Base-by-base conservation (phyloP, 2,113 vertebrate species). In the Scytalopus superciliaris region DNA sequence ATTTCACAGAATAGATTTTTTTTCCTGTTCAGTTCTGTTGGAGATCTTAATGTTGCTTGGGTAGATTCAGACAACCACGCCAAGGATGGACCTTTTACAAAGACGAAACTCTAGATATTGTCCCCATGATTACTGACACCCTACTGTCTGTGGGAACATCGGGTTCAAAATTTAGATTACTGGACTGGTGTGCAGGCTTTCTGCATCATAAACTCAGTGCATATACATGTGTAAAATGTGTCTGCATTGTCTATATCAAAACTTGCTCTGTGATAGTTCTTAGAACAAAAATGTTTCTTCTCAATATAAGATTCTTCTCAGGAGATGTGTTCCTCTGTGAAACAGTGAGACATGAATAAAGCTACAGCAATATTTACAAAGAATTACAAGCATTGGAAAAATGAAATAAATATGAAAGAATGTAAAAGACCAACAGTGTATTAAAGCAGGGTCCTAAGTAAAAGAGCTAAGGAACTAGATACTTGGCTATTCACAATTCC, bases 331-430 rank as follows among this genome's bases (percentile, higher is more conserved):
- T 83, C 25, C 40, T 79, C 37, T 69, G 33, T 77, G 76, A 80
- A 79, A 52, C 2, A 60, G 10, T 75, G 60, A 81, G 24, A 35
- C 4, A 49, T 27, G 12, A 68, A 64, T 35, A 56, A 87, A 90
- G 10, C 31, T 56, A 30, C 28, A 68, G 27, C 12, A 70, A n/a
- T 52, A 68, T 55, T 90, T 90, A 49, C 53, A 47, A 74, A 42
- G 47, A 60, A 44, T 27, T 50, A 6, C 14, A 67, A 78, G 9
- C 6, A 56, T 12, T 70, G 17, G 63, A 37, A 81, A 87, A 86
- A 77, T 56, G 7, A 93, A 86, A 70, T 77, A 59, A 77, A 74
- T 28, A 47, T n/a, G 39, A 80, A 90, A 67, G 44, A 72, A 75
- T 49, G 7, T 66, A 37, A 67, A 88, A 76, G 77, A 60, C 3